Evolutionary conservation across 2,888 invertebrate genomes (phyloP), one percentile per base, ranked within the genome.

Genomic region (Cerastis leucographa): DNA sequence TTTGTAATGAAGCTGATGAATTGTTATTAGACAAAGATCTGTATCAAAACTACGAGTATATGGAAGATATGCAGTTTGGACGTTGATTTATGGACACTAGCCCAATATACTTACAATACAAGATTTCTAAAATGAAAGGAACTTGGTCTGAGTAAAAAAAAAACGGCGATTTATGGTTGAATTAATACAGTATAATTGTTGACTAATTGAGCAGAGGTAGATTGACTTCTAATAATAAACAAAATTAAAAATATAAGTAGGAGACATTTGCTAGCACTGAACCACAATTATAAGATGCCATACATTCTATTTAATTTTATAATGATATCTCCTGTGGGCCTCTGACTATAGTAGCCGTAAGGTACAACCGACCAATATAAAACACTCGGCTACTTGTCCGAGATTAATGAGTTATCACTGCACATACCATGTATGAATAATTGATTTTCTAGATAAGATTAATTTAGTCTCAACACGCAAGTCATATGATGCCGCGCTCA

Each of bases 391-490:
- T 81, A 64, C 68, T 73, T 67, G 77, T 81, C 73, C 71, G 54
- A 81, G 61, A 85, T 68, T 76, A 81, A 83, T 83, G 82, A 85
- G 40, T 76, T 62, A 83, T 81, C 61, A 69, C 56, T 59, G 35
- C 56, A 71, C 72, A 85, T 70, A 49, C 54, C 56, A 80, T 80
- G 56, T 54, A 78, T 72, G 72, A 85, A 81, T 85, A 81, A 83
- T 73, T 85, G 42, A 85, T 73, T 74, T 74, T n/a, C 67, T 78
- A 54, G 51, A 76, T 74, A 54, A 35, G 59, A 81, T 68, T 81
- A 54, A 74, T 78, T 78, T 69, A 66, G 25, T 74, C 68, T 69
- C 59, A 40, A 62, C 85, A 77, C 71, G 73, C 83, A 65, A 71
- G 61, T n/a, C 54, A 56, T 59, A 54, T 62, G 49, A 46, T 51